Evolutionary conservation across 2,113 vertebrate genomes (phyloP), one percentile per base, ranked within the genome.

Genomic region (Heterochromis multidens): DNA sequence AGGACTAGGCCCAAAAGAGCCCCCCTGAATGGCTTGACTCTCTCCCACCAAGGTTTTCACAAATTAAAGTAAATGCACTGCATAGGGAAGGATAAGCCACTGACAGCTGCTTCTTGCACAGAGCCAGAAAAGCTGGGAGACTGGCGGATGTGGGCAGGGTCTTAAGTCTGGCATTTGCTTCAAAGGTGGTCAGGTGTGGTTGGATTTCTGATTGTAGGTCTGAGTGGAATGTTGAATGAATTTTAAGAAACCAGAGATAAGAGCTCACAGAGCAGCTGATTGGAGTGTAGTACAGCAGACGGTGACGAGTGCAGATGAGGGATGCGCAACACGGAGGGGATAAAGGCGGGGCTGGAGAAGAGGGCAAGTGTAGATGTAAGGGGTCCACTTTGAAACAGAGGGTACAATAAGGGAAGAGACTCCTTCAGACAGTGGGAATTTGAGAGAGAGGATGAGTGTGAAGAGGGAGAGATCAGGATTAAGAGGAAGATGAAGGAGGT

Each of bases 31-130:
- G 77, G 74, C 82, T 82, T 77, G 23, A 89, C 65, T 78, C 58
- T 90, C 29, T 84, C 65, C 82, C 80, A 86, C 25, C 87, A 91
- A 70, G 11, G 77, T 85, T 88, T 84, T 27, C 79, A 79, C 58
- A 54, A 87, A 82, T 87, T 31, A 94, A 93, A 88, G 70, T 74
- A 90, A 92, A 95, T 93, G 91, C 85, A 94, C 91, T 94, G 93
- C 93, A 95, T 94, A 94, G 92, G 94, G 90, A 91, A 92, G 70
- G 81, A 79, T 88, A 80, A 91, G 91, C 89, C 61, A 56, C 90
- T 83, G 79, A 84, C 80, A 88, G 83, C 80, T n/a, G 57, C 84
- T 89, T 91, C 80, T 80, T 84, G 86, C 88, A 89, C 80, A 77
- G 76, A 85, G 82, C 83, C 79, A 86, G 80, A 58, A 84, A 76